Conservation (phyloP, 2,113 vertebrate species). For the Parus major region DNA sequence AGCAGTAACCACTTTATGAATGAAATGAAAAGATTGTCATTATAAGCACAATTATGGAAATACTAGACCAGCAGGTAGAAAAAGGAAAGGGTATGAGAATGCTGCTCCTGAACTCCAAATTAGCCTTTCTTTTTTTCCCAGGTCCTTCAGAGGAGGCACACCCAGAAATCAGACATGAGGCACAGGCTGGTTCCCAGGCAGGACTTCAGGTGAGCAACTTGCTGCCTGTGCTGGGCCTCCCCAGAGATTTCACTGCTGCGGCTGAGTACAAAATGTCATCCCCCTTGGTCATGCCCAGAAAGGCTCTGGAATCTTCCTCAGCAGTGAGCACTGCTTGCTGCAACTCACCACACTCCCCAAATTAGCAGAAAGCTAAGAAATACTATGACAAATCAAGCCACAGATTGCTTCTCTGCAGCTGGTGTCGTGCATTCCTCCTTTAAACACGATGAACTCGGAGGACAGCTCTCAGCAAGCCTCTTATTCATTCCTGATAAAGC, state of each 20-base stretch:
- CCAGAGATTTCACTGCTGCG: neutral
- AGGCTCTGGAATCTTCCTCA: neutral
- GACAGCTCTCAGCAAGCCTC: neutral
- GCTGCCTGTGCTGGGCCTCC: neutral
- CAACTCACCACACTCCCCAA: neutral
- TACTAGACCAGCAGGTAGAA: conserved; percentile 30
- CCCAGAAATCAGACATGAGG: neutral
- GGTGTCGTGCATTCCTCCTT: neutral
- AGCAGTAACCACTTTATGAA: conserved; percentile 23
- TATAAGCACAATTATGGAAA: conserved; percentile 36
- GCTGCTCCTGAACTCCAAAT: neutral
- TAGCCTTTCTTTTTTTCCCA: neutral
- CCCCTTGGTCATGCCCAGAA: neutral
- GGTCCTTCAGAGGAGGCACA: neutral
- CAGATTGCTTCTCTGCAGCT: neutral
- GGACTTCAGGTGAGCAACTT: neutral
- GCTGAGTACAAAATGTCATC: accelerated
- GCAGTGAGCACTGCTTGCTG: neutral
- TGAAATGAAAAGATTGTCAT: conserved; percentile 6
- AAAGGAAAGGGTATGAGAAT: neutral
- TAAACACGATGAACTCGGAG: neutral
- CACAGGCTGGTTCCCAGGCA: conserved; percentile 1
- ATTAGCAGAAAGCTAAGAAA: neutral
- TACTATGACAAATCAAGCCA: neutral
- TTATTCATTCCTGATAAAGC: neutral